Evolutionary conservation across 2,113 vertebrate species (phyloP).

Genomic region (Mungos mungo): DNA sequence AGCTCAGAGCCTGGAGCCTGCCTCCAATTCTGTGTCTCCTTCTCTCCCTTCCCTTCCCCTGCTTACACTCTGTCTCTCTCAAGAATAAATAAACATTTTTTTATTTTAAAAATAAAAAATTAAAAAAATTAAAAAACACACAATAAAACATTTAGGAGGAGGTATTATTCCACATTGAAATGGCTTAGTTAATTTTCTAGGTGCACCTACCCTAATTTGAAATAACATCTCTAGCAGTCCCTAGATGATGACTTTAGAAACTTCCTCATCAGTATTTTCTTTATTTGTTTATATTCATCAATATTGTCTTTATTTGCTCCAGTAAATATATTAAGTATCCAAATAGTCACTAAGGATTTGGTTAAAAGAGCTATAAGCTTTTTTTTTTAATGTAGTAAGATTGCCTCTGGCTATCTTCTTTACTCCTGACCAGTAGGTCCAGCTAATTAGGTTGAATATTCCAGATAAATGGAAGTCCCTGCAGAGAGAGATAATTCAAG

Average conservation of each 20-base stretch:
- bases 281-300: too few species aligned
- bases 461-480: slow-evolving; percentile 53
- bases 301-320: background rate
- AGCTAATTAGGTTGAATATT: slow-evolving; percentile 34
- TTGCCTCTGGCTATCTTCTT: background rate
- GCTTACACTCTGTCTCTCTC: too few species aligned
- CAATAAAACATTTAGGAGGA: background rate
- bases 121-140: too few species aligned
- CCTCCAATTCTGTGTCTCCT: too few species aligned
- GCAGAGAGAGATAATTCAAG: slow-evolving; percentile 60
- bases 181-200: background rate
- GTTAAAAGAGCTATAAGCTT: background rate
- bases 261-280: background rate
- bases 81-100: too few species aligned
- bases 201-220: background rate
- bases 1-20: too few species aligned
- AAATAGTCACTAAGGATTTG: background rate
- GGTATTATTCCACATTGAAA: background rate
- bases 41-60: too few species aligned
- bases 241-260: background rate
- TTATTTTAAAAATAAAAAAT: too few species aligned
- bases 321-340: background rate
- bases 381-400: background rate
- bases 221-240: background rate
- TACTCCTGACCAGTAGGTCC: background rate